These are phyloP conservation scores for Cottoperca gobio DNA, from an alignment of 2,797 vertebrate genomes.

Conservation along the genomic window DNA sequence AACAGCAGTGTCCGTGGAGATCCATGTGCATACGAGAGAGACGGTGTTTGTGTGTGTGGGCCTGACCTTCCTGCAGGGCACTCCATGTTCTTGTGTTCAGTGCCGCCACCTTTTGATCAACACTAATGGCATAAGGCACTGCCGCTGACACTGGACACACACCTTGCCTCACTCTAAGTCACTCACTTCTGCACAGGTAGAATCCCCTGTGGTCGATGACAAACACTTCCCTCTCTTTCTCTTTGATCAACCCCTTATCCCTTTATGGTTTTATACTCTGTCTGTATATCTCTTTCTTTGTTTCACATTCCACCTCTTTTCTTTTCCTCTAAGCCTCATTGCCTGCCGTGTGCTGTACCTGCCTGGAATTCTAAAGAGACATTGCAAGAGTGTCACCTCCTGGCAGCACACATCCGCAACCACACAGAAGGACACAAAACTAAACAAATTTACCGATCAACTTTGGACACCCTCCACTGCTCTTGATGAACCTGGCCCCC, in stretches of 20 bases:
- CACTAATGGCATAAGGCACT: slow-evolving; percentile 54
- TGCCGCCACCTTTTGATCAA: slow-evolving; percentile 45
- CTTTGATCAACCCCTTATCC: slow-evolving; percentile 2
- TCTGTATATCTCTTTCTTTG: background rate
- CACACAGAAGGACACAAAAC: slow-evolving; percentile 7
- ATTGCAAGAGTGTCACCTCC: background rate
- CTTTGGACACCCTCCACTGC: background rate
- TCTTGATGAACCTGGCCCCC: slow-evolving; percentile 12
- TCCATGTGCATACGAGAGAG: background rate
- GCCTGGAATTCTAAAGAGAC: slow-evolving; percentile 39
- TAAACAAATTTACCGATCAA: background rate
- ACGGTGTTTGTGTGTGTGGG: background rate
- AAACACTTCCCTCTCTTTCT: background rate
- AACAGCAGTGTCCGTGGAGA: background rate
- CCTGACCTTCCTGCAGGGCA: slow-evolving; percentile 53
- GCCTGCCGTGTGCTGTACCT: background rate
- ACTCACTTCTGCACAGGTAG: too few species aligned
- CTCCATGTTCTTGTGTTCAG: slow-evolving; percentile 41
- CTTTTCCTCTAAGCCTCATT: background rate
- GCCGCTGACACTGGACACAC: slow-evolving; percentile 36
- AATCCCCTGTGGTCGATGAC: too few species aligned
- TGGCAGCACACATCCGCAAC: background rate
- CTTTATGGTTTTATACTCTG: slow-evolving; percentile 7
- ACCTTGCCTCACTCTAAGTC: slow-evolving; percentile 22
- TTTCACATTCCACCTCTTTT: background rate